Percentiles rank a stretch among this genome's conserved stretches.
phyloP scores from a whole-genome alignment of 2,888 invertebrate genomes.

The Chrysolina haemoptera region DNA sequence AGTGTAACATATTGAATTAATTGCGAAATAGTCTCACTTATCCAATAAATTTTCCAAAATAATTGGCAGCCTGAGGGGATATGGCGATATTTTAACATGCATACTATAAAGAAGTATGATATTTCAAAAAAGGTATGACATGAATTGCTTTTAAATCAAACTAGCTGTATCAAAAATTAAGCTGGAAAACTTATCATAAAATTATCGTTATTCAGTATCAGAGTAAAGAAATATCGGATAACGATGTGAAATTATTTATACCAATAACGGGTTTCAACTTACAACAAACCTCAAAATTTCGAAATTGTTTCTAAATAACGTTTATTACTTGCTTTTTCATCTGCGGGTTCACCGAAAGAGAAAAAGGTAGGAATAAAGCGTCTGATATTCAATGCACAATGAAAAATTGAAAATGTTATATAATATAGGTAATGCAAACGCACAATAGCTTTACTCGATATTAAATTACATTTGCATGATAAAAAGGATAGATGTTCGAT shows the following conservation, averaged over 20 bases:
- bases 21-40: slow-evolving; percentile 30
- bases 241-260: not conserved
- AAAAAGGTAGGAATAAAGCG: too few species aligned
- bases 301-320: too few species aligned
- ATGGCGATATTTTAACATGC: slow-evolving; percentile 1
- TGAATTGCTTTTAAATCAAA: slow-evolving; percentile 9
- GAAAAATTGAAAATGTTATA: too few species aligned
- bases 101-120: not conserved
- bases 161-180: not conserved
- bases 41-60: slow-evolving; percentile 17
- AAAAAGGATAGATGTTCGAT: too few species aligned
- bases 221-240: slow-evolving; percentile 1
- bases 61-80: slow-evolving; percentile 23
- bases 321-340: too few species aligned
- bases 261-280: not conserved
- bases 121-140: slow-evolving; percentile 9
- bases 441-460: too few species aligned
- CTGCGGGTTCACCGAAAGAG: too few species aligned
- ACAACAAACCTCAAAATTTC: too few species aligned
- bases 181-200: slow-evolving; percentile 7
- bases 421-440: too few species aligned
- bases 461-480: too few species aligned
- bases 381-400: too few species aligned
- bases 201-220: slow-evolving; percentile 14
- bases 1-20: slow-evolving; percentile 31